A percentile compares a stretch with the other conserved stretches of the same genome.
Conservation (phyloP, 92 coral and sea anemone genomes). For the Phenganax subtilis region DNA sequence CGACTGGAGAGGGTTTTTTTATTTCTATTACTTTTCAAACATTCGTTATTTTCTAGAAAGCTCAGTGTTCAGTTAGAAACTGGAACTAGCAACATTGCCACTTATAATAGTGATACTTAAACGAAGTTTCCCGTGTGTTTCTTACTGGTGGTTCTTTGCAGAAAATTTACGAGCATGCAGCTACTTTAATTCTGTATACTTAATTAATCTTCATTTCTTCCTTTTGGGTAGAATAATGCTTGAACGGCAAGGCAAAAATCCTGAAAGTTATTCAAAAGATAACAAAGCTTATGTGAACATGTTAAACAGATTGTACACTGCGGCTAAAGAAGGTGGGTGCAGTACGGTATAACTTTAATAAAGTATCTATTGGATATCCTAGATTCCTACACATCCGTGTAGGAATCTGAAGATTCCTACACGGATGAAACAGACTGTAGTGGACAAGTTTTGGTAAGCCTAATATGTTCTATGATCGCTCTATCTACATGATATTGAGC, state of each 20-base stretch:
- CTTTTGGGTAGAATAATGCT: conserved; percentile 61
- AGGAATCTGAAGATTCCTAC: neutral
- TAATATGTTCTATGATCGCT: too few relatives aligned
- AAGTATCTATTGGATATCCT: neutral
- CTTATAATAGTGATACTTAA: too few relatives aligned
- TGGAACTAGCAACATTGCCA: too few relatives aligned
- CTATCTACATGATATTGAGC: too few relatives aligned
- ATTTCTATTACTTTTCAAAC: too few relatives aligned
- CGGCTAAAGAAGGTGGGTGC: conserved; percentile 79
- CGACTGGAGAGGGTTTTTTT: neutral
- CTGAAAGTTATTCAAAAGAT: conserved; percentile 77
- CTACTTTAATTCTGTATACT: neutral
- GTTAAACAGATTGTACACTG: conserved; percentile 83
- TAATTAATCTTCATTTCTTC: neutral
- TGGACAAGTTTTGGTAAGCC: too few relatives aligned
- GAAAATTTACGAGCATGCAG: neutral
- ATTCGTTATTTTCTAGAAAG: too few relatives aligned
- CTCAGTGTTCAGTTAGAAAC: too few relatives aligned
- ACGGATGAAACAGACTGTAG: too few relatives aligned
- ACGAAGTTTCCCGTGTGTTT: too few relatives aligned
- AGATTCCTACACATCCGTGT: neutral
- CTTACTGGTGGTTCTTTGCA: neutral
- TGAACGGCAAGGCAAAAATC: conserved; percentile 67
- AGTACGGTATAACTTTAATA: neutral
- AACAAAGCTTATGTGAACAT: conserved; percentile 91